Base-by-base conservation (phyloP, 1,140 invertebrate genomes). In the Gyrodactylus salaris region DNA sequence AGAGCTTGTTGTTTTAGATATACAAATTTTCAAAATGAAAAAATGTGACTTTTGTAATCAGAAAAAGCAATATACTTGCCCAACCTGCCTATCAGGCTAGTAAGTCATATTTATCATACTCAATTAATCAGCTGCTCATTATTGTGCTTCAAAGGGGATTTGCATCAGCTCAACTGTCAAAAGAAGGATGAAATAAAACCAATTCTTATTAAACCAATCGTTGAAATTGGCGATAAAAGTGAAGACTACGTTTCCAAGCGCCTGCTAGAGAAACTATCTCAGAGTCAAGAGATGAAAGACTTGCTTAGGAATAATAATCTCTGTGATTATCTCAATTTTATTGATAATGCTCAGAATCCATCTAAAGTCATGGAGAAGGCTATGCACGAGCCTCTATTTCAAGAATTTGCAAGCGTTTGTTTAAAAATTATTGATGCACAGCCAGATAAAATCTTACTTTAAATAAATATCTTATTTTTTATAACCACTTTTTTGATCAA, bases 301-400 rank as follows among this genome's bases (percentile, higher is more conserved):
- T 16, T 54, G 7, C 34, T 54, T 7, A 54, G 34, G n/a, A 54
- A 54, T 54, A 7, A 7, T 54, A 16, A 54, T 54, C 34, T 54
- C 7, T 54, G 34, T 54, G 34, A 54, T 7, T 54, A 54, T 54
- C n/a, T 54, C 7, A 16, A 7, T 16, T 54, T 54, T 54, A 7
- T 54, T 7, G 34, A 54, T n/a, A 54, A 54, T n/a, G 7, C 7
- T 54, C 34, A 7, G n/a, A 54, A 54, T 54, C 34, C 34, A 16
- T 54, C 34, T 54, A 68, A 72, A 25, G 68, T 26, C 68, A 74
- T 74, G 71, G 70, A 74, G 26, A 72, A 74, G 34, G 74, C 74
- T 1, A 72, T 74, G 70, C 74, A 72, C 68, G 74, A 74, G 25
- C 74, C 74, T 20, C 27, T 74, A 27, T 74, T 74, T 74, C 74